Percentiles rank a stretch among this genome's conserved stretches.
Conservation (phyloP, 2,888 invertebrate species). For the Entomobrya proxima region DNA sequence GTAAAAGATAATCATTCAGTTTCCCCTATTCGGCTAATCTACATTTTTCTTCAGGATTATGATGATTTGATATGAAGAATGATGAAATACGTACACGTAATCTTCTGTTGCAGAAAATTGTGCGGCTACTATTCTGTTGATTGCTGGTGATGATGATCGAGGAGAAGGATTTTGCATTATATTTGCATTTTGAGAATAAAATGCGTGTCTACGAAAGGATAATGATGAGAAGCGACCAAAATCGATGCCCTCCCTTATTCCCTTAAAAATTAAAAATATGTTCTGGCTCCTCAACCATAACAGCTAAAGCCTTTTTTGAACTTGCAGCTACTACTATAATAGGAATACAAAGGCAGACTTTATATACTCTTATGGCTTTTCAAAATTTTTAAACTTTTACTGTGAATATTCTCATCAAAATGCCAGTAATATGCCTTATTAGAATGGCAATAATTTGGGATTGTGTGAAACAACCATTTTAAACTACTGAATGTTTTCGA, state of each 20-base stretch:
- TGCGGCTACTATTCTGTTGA: neutral
- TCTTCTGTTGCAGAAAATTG: neutral
- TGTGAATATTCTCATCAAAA: neutral
- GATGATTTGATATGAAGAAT: slow-evolving; percentile 32
- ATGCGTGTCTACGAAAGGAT: neutral
- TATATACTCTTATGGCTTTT: neutral
- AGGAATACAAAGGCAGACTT: neutral
- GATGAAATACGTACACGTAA: slow-evolving; percentile 12
- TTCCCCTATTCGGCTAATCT: slow-evolving; percentile 31
- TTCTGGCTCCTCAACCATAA: neutral
- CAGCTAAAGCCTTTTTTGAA: neutral
- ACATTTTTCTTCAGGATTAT: slow-evolving; percentile 18
- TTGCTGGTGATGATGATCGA: neutral
- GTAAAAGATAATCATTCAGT: slow-evolving; percentile 28
- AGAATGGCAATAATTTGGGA: neutral
- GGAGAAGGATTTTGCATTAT: neutral
- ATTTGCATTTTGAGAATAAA: no score
- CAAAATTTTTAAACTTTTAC: neutral
- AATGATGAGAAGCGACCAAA: neutral
- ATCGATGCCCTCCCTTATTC: neutral
- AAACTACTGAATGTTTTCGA: neutral
- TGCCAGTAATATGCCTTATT: neutral
- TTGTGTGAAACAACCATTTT: slow-evolving; percentile 6
- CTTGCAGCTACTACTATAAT: neutral
- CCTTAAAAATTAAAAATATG: neutral